Base-by-base conservation (phyloP, 1,140 invertebrate genomes). In the Drosophila obscura region DNA sequence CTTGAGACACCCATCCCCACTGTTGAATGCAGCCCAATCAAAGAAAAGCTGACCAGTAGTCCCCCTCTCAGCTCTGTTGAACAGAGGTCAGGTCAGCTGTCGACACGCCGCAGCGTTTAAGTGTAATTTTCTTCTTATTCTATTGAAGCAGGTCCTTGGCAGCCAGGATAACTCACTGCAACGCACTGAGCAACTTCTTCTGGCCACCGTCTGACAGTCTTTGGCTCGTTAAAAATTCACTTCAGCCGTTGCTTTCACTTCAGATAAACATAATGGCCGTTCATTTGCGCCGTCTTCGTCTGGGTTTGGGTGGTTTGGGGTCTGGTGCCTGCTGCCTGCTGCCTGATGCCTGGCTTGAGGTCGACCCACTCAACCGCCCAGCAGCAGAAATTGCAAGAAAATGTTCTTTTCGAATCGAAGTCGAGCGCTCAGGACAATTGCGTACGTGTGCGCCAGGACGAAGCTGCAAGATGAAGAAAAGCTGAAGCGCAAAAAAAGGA, bases 71-170 rank as follows among this genome's bases (percentile, higher is more conserved):
- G 24, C 11, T 1, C 19, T n/a, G 26, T 24, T 3, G 2, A 4
- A 35, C 4, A 46, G 51, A 22, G 2, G 0, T 8, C 31, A 31
- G 11, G 35, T 13, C 11, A 46, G 67, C 63, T 77, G 73, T 64
- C 78, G 67, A 87, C 83, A 87, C 82, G 79, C 66, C 76, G 62
- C 83, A 88, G 24, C 83, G 83, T 88, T 88, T 88, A 88, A 88
- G 83, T 88, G 76, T 88, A 88, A 88, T 88, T 88, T 88, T 88
- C 83, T 88, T 74, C 83, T 88, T 88, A 88, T 83, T 88, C 79
- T 71, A 88, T 88, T 88, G 83, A 88, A 88, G 83, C 83, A 88
- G 88, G 83, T 88, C 79, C 83, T 88, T 88, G 78, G 80, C 59
- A 58, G 43, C 45, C 68, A 79, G 83, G 74, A 73, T 69, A 78